Percentiles rank a stretch among this genome's conserved stretches.
Evolutionary conservation across 2,113 vertebrate genomes (phyloP).

Genomic region (Entomyzon cyanotis): DNA sequence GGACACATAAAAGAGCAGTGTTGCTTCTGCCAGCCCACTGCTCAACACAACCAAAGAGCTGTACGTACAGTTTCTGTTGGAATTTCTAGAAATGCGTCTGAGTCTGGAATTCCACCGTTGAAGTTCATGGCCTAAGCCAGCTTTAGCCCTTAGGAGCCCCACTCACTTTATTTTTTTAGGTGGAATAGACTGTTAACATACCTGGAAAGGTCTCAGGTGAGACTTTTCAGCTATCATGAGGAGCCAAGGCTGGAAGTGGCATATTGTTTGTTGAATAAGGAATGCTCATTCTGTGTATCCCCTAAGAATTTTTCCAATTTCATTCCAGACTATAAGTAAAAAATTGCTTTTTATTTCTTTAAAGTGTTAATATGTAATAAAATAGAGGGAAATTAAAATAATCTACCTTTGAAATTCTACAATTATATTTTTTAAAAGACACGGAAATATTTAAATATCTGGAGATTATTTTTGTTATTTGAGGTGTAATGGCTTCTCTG

Average conservation of each 20-base stretch:
- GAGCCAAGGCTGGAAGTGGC: not conserved
- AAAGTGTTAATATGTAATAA: not conserved
- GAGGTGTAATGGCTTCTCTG: not conserved
- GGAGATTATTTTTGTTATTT: not conserved
- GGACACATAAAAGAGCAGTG: fast-evolving
- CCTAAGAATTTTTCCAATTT: not conserved
- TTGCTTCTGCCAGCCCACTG: not conserved
- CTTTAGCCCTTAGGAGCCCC: not conserved
- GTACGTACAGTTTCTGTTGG: not conserved
- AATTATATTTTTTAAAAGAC: not conserved
- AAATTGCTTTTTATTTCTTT: not conserved
- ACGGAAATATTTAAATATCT: not conserved
- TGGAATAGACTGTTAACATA: not conserved
- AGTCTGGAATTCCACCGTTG: not conserved
- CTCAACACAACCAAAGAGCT: fast-evolving
- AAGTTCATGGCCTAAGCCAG: not conserved
- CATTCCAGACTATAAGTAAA: not conserved
- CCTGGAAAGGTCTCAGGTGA: not conserved
- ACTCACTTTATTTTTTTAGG: not conserved
- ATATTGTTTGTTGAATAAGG: not conserved
- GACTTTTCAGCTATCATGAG: not conserved
- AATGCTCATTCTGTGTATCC: not conserved
- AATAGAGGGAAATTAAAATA: not conserved
- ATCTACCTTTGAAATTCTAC: not conserved
- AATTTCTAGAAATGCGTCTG: not conserved